These are phyloP conservation scores for Eurystomus gularis DNA, from an alignment of 2,113 vertebrate genomes.

Conservation along the genomic window DNA sequence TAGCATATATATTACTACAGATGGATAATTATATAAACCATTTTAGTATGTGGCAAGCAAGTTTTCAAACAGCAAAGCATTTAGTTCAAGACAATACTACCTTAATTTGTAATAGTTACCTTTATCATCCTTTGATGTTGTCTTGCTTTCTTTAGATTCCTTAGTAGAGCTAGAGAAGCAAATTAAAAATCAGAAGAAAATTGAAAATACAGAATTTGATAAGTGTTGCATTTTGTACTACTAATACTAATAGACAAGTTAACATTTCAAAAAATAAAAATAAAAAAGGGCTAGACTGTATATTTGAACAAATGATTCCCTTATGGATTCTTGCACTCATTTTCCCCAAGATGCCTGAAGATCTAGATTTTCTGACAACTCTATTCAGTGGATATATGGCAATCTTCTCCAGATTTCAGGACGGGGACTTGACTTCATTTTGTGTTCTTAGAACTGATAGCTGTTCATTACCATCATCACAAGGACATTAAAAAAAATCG, in stretches of 20 bases:
- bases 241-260: conserved; percentile 61
- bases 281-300: conserved; percentile 82
- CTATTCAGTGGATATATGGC: conserved; percentile 93
- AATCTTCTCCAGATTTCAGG: conserved; percentile 96
- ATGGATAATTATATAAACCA: background rate
- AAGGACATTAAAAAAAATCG: conserved; percentile 87
- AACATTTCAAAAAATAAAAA: conserved; percentile 73
- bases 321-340: conserved; percentile 93
- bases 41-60: background rate
- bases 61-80: background rate
- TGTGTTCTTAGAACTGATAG: conserved; percentile 88
- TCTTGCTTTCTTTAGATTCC: conserved; percentile 93
- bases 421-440: conserved; percentile 94
- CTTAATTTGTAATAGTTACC: conserved; percentile 75
- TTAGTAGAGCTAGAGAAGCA: conserved; percentile 92
- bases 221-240: conserved; percentile 60
- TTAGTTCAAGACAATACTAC: background rate
- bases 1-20: background rate
- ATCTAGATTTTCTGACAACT: conserved; percentile 95
- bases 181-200: conserved; percentile 81
- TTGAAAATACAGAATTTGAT: conserved; percentile 73
- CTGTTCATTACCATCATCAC: conserved; percentile 93
- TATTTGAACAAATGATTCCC: conserved; percentile 88
- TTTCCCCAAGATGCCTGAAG: conserved; percentile 92
- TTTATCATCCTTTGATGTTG: conserved; percentile 91